Evolutionary conservation across 2,113 vertebrate species (phyloP).

Genomic region (Halichoeres trimaculatus): DNA sequence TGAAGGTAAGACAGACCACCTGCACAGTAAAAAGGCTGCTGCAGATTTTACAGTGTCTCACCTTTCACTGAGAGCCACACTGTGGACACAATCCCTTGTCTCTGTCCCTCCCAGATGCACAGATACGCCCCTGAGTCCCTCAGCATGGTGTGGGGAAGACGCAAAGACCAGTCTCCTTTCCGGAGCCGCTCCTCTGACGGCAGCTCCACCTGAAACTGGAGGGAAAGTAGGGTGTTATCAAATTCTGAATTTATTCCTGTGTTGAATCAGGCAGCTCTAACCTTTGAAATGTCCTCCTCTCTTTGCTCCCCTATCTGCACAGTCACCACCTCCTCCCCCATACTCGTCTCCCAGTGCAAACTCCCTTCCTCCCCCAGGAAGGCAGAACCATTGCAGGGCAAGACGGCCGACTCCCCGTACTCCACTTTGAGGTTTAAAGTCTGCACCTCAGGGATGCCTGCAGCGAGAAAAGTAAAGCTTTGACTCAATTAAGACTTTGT

Average conservation of each 20-base stretch:
- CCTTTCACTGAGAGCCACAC: constrained; percentile 36
- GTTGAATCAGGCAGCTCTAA: too few relatives aligned
- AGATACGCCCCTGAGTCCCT: constrained; percentile 48
- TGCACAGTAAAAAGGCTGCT: too few relatives aligned
- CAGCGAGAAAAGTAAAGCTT: too few relatives aligned
- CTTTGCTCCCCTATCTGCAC: background rate
- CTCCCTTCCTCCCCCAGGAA: background rate
- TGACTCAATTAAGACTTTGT: too few relatives aligned
- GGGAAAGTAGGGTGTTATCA: too few relatives aligned
- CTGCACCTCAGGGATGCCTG: background rate
- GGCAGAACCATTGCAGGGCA: constrained; percentile 43
- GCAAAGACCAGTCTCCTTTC: constrained; percentile 42
- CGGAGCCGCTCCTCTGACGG: background rate
- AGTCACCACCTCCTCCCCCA: constrained; percentile 43
- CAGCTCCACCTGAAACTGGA: constrained; percentile 7
- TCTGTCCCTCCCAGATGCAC: constrained; percentile 40
- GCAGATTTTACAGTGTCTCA: constrained; percentile 19
- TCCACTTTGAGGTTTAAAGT: background rate
- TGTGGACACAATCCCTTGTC: background rate
- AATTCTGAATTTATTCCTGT: too few relatives aligned
- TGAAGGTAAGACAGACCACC: background rate
- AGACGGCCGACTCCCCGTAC: background rate
- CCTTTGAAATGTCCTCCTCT: background rate
- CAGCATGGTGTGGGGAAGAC: background rate
- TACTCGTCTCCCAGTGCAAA: constrained; percentile 44